Evolutionary conservation across 2,797 vertebrate species (phyloP).

Genomic region (Anguilla pacifica): DNA sequence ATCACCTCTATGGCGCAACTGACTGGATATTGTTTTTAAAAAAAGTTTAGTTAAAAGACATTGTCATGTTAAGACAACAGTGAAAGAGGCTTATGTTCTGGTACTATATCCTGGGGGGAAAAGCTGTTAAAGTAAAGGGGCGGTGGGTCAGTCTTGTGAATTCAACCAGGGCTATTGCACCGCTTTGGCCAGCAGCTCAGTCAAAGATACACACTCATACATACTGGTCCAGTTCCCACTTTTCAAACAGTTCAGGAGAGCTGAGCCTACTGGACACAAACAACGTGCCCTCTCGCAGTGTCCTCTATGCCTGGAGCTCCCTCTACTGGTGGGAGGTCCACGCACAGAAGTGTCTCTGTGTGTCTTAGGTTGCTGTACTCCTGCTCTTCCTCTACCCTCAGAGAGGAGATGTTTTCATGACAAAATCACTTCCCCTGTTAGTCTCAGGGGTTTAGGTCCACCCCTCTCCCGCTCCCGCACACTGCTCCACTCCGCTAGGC

Average conservation of each 20-base stretch:
- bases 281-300: neutral
- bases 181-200: constrained; percentile 6
- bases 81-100: neutral
- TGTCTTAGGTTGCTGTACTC: neutral
- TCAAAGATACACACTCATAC: neutral
- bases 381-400: constrained; percentile 5
- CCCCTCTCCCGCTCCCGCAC: neutral
- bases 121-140: neutral
- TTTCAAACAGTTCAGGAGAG: neutral
- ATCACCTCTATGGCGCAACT: constrained; percentile 4
- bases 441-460: too few species aligned
- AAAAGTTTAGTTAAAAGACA: neutral
- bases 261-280: neutral
- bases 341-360: neutral
- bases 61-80: constrained; percentile 5
- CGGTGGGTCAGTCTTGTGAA: neutral
- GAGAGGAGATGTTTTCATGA: constrained; percentile 19
- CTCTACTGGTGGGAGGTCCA: constrained; percentile 26
- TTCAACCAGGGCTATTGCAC: neutral
- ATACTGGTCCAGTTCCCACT: constrained; percentile 10
- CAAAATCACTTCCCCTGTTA: neutral
- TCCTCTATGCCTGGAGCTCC: constrained; percentile 11
- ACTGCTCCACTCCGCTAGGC: constrained; percentile 7
- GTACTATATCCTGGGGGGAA: neutral
- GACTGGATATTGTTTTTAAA: neutral